Evolutionary conservation across 2,888 invertebrate species (phyloP).

Genomic region (Barypeithes pellucidus): DNA sequence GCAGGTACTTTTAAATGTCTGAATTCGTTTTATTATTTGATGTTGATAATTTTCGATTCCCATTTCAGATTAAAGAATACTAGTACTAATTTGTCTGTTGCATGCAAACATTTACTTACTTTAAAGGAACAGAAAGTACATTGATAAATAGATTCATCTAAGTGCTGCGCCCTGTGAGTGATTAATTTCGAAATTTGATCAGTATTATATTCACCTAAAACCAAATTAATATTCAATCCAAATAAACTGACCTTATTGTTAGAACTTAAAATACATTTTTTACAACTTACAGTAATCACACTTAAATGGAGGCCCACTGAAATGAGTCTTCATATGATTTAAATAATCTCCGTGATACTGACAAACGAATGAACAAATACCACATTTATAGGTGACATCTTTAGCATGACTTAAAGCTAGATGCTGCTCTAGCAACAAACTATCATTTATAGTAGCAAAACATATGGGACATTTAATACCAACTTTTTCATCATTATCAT

Average conservation of each 20-base stretch:
- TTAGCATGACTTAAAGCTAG: conserved; percentile 74
- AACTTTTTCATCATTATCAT: conserved; percentile 65
- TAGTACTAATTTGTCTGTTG: too few relatives aligned
- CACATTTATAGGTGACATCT: conserved; percentile 76
- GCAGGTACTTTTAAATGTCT: too few relatives aligned
- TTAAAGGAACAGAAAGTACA: conserved; percentile 75
- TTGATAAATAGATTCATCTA: conserved; percentile 71
- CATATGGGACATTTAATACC: conserved; percentile 73
- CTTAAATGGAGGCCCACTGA: conserved; percentile 77
- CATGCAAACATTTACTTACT: too few relatives aligned
- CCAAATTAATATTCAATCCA: background rate
- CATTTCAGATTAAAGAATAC: too few relatives aligned
- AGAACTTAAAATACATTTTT: background rate
- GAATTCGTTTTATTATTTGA: too few relatives aligned
- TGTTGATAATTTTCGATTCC: too few relatives aligned
- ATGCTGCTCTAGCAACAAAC: conserved; percentile 73
- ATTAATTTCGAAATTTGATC: conserved; percentile 74
- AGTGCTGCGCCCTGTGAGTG: conserved; percentile 75
- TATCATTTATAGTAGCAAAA: conserved; percentile 72
- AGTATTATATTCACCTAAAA: conserved; percentile 66
- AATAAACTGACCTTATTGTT: background rate
- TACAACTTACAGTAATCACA: conserved; percentile 74
- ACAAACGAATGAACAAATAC: conserved; percentile 76
- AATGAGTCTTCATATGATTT: conserved; percentile 76
- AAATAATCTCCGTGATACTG: conserved; percentile 77